A percentile compares a stretch with the other conserved stretches of the same genome.
Conservation (phyloP, 2,113 vertebrate genomes). For the Orthochromis indermauri region DNA sequence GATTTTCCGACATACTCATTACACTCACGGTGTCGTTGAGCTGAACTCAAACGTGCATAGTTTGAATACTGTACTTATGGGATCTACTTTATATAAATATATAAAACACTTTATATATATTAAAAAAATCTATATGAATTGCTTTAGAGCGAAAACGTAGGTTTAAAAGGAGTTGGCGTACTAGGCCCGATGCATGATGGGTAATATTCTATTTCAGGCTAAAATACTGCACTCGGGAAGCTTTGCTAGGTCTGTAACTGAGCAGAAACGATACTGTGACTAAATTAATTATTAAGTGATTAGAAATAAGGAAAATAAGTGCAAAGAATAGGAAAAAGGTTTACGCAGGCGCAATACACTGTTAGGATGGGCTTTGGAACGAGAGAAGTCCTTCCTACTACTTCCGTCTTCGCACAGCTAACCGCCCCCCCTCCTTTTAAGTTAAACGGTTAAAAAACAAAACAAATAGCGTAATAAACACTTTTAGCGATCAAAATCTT, state of each 20-base stretch:
- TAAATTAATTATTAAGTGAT: neutral
- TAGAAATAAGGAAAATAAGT: neutral
- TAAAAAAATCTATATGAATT: neutral
- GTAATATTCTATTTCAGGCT: neutral
- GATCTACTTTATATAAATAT: neutral
- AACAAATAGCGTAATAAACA: accelerated
- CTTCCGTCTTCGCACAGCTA: neutral
- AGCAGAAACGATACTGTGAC: neutral
- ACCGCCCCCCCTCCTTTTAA: neutral
- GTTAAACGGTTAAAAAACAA: neutral
- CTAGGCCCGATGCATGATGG: constrained; percentile 34
- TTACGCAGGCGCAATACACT: neutral
- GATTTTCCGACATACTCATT: accelerated
- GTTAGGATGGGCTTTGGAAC: neutral
- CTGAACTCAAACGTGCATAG: accelerated
- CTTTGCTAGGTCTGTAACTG: accelerated
- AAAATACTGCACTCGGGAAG: neutral
- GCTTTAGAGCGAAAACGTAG: neutral
- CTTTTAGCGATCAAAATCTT: accelerated
- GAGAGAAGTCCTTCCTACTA: neutral
- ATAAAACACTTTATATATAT: neutral
- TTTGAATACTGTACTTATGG: neutral
- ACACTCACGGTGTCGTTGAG: neutral
- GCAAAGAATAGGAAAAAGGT: accelerated
- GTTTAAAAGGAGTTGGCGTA: accelerated